Conservation (phyloP, 2,113 vertebrate genomes). For the Pyxicephalus adspersus region DNA sequence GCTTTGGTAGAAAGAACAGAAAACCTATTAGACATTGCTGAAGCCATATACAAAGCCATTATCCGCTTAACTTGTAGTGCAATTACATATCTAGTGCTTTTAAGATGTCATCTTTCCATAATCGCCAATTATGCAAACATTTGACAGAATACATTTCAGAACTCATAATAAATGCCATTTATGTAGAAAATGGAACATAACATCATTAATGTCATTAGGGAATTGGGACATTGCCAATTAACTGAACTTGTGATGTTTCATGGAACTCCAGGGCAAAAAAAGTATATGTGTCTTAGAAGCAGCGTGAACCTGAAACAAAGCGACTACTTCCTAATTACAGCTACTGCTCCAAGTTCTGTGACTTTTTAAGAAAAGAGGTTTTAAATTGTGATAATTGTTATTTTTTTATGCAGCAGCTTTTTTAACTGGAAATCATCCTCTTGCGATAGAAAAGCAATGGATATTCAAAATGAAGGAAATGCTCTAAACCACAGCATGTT, state of each 20-base stretch:
- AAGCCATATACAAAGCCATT: constrained; percentile 1
- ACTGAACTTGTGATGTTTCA: neutral
- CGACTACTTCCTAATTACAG: neutral
- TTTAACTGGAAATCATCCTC: too few relatives aligned
- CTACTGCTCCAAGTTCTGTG: too few relatives aligned
- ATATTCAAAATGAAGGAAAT: too few relatives aligned
- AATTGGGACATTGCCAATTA: neutral
- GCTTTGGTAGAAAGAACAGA: constrained; percentile 54
- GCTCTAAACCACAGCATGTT: too few relatives aligned
- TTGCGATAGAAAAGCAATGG: too few relatives aligned
- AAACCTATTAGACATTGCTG: constrained; percentile 3
- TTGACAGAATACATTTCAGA: neutral
- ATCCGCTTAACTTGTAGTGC: constrained; percentile 1
- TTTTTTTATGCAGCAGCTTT: too few relatives aligned
- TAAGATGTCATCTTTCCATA: neutral
- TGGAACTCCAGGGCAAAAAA: neutral
- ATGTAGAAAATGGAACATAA: neutral
- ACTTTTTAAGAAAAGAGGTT: too few relatives aligned
- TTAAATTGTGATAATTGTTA: too few relatives aligned
- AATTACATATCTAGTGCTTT: neutral
- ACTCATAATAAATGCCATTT: neutral
- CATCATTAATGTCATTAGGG: neutral
- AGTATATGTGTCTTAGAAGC: too few relatives aligned
- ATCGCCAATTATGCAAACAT: neutral
- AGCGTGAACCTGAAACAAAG: neutral